Percentiles rank a stretch among this genome's conserved stretches.
Evolutionary conservation across 1,140 invertebrate genomes (phyloP).

Genomic region (Drosophila lacteicornis): DNA sequence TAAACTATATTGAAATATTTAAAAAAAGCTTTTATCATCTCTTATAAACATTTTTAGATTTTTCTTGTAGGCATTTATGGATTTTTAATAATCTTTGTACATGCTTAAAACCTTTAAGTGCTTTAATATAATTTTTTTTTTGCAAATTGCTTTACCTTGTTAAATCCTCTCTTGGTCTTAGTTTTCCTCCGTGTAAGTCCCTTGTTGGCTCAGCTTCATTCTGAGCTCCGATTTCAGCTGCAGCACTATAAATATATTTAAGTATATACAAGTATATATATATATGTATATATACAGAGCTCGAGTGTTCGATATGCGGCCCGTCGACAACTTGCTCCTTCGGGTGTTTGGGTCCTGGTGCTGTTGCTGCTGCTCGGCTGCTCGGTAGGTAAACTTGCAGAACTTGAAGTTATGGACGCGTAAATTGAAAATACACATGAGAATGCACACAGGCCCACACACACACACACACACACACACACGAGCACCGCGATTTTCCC

Average conservation of each 20-base stretch:
- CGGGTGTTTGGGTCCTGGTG: conserved; percentile 5
- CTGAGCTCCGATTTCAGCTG: conserved; percentile 37
- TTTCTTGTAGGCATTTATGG: not conserved
- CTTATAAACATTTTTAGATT: not conserved
- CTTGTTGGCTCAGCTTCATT: conserved; percentile 14
- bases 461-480: conserved; percentile 3
- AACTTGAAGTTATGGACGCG: conserved; percentile 83
- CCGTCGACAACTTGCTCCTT: conserved; percentile 41
- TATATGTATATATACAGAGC: conserved; percentile 14
- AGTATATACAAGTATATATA: not conserved
- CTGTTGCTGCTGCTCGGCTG: conserved; percentile 1
- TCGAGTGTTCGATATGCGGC: conserved; percentile 75
- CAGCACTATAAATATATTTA: conserved; percentile 17
- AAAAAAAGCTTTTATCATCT: not conserved
- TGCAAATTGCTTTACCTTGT: too few species aligned
- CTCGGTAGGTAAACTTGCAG: conserved; percentile 70
- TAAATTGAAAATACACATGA: conserved; percentile 83
- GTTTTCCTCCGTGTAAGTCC: not conserved
- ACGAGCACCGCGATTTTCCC: conserved; percentile 3
- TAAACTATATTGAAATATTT: too few species aligned
- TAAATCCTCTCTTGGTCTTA: too few species aligned
- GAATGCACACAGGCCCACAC: conserved; percentile 31
- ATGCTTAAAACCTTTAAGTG: not conserved
- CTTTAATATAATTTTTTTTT: too few species aligned
- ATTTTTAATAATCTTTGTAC: not conserved